phyloP scores from a whole-genome alignment of 2,797 vertebrate genomes.

The Characodon lateralis region DNA sequence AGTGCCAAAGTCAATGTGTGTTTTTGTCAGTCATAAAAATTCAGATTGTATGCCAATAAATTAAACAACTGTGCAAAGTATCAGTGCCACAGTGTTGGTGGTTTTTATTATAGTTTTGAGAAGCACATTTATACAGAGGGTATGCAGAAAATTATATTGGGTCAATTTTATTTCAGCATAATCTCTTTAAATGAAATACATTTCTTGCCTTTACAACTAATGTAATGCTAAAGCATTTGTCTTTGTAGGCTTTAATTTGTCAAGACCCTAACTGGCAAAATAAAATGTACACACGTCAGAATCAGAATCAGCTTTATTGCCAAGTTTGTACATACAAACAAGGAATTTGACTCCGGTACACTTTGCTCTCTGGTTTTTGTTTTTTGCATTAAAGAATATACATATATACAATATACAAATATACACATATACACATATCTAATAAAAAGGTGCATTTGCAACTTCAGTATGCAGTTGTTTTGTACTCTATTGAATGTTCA shows the following conservation, averaged over 20 bases:
- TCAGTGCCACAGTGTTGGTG: conserved; percentile 16
- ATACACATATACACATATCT: too few relatives aligned
- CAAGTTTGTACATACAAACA: too few relatives aligned
- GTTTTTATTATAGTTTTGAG: neutral
- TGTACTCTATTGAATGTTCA: too few relatives aligned
- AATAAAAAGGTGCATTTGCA: too few relatives aligned
- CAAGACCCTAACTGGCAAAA: too few relatives aligned
- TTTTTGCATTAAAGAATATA: too few relatives aligned
- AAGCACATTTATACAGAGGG: neutral
- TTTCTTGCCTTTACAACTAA: neutral
- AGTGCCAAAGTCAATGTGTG: conserved; percentile 31
- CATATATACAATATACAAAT: too few relatives aligned
- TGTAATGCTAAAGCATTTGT: neutral
- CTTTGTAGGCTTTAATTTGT: neutral
- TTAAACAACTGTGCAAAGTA: conserved; percentile 19
- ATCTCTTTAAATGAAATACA: neutral
- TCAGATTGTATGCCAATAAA: conserved; percentile 8
- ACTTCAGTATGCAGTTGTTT: too few relatives aligned
- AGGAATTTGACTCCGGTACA: too few relatives aligned
- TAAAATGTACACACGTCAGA: too few relatives aligned
- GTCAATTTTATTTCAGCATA: neutral
- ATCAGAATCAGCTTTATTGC: too few relatives aligned
- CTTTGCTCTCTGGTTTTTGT: too few relatives aligned
- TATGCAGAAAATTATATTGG: neutral
- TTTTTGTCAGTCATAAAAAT: conserved; percentile 29